These are phyloP conservation scores for Hyalella azteca DNA, from an alignment of 2,888 invertebrate genomes.

Conservation along the genomic window DNA sequence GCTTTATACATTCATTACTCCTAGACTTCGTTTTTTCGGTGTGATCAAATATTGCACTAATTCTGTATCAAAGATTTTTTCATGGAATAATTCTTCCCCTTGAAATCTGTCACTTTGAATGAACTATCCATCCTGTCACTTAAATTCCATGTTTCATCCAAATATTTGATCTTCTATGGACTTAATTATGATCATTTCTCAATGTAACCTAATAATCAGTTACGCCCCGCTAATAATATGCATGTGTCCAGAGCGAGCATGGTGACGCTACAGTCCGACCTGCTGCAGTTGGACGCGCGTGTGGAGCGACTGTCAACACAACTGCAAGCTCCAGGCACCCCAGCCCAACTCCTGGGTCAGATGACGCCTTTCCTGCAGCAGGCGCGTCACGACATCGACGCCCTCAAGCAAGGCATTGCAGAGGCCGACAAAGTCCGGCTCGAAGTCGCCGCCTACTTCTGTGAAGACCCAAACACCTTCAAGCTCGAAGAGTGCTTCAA, in stretches of 20 bases:
- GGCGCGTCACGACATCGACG: slow-evolving; percentile 79
- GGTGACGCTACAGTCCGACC: slow-evolving; percentile 87
- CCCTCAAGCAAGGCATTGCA: slow-evolving; percentile 69
- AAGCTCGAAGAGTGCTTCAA: slow-evolving; percentile 93
- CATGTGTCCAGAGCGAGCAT: slow-evolving; percentile 74
- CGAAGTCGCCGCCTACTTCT: slow-evolving; percentile 89
- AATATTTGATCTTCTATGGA: too few relatives aligned
- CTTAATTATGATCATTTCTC: too few relatives aligned
- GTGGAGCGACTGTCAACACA: slow-evolving; percentile 75
- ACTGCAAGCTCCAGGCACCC: slow-evolving; percentile 76
- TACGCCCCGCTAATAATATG: too few relatives aligned
- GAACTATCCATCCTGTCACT: too few relatives aligned
- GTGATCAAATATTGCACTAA: too few relatives aligned
- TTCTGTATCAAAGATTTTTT: too few relatives aligned
- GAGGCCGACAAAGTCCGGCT: slow-evolving; percentile 81
- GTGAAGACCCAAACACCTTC: slow-evolving; percentile 87
- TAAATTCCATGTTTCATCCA: too few relatives aligned
- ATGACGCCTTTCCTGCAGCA: slow-evolving; percentile 86
- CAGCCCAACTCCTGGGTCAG: slow-evolving; percentile 81
- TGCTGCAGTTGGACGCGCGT: slow-evolving; percentile 78
- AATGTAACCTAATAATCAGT: too few relatives aligned
- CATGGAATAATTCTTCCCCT: too few relatives aligned
- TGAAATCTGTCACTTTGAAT: too few relatives aligned
- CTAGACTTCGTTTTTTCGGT: too few relatives aligned
- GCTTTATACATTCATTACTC: too few relatives aligned